Conservation (phyloP, 2,888 invertebrate genomes). For the Apamea crenata region DNA sequence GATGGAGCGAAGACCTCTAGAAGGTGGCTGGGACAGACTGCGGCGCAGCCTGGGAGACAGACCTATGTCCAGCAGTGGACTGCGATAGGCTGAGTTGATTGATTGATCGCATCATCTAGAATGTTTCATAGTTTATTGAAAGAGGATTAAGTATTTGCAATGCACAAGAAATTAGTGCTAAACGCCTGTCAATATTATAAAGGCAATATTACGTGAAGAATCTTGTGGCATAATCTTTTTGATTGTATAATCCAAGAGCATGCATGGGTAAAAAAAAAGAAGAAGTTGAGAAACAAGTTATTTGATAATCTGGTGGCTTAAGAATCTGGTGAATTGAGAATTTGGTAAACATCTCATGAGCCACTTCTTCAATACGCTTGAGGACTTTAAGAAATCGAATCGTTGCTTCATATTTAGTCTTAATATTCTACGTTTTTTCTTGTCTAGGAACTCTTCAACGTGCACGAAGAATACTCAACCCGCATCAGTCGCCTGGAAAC, state of each 20-base stretch:
- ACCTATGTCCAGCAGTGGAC: background rate
- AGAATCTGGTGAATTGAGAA: too few species aligned
- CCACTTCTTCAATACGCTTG: background rate
- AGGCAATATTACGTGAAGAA: background rate
- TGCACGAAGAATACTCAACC: constrained; percentile 72
- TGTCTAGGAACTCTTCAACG: constrained; percentile 74
- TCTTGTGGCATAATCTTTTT: background rate
- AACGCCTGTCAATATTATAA: constrained; percentile 1
- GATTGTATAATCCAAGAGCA: background rate
- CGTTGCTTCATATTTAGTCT: background rate
- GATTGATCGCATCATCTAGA: background rate
- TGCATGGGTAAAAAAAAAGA: background rate
- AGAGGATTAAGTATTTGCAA: background rate
- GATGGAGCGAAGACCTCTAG: background rate
- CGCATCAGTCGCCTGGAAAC: constrained; percentile 74
- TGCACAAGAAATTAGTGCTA: background rate
- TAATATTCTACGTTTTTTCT: background rate
- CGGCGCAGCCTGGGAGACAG: background rate
- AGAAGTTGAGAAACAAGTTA: too few species aligned
- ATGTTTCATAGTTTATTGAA: background rate
- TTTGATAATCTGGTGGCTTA: too few species aligned
- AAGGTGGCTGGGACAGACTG: background rate
- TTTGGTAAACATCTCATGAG: too few species aligned
- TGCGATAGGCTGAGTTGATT: background rate
- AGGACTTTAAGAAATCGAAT: background rate